These are phyloP conservation scores for Trichosurus vulpecula DNA, from an alignment of 2,797 vertebrate genomes.

Conservation along the genomic window DNA sequence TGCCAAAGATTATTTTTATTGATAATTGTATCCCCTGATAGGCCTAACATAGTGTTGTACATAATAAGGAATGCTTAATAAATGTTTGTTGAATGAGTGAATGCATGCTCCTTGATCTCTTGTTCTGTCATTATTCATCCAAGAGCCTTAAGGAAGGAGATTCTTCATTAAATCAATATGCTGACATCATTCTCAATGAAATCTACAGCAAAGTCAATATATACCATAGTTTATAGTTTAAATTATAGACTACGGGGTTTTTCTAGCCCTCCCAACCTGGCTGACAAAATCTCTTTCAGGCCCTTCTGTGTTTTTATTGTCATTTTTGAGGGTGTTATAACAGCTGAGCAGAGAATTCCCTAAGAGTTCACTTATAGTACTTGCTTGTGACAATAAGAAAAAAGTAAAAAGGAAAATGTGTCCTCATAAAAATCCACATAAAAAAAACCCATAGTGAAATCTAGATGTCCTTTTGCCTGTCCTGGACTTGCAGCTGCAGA, in stretches of 20 bases:
- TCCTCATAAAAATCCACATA: neutral
- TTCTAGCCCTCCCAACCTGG: neutral
- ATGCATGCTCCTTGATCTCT: neutral
- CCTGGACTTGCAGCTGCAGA: neutral
- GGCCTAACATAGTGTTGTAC: neutral
- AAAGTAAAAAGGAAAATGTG: neutral
- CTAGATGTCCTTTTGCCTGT: neutral
- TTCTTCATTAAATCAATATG: neutral
- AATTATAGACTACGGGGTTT: neutral
- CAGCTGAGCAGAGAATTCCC: neutral
- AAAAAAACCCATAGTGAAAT: neutral
- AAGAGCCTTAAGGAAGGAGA: neutral
- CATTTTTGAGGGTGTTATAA: neutral
- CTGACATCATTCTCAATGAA: neutral
- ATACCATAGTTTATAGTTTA: neutral
- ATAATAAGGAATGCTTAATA: neutral
- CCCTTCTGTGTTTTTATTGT: neutral
- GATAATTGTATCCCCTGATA: neutral
- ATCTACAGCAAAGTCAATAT: neutral
- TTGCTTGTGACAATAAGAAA: neutral
- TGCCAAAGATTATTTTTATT: neutral
- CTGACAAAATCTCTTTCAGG: neutral
- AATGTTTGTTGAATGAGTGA: neutral
- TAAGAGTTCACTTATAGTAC: neutral
- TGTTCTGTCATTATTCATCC: neutral